phyloP scores from a whole-genome alignment of 2,888 invertebrate species.

The Galerucella nymphaeae region DNA sequence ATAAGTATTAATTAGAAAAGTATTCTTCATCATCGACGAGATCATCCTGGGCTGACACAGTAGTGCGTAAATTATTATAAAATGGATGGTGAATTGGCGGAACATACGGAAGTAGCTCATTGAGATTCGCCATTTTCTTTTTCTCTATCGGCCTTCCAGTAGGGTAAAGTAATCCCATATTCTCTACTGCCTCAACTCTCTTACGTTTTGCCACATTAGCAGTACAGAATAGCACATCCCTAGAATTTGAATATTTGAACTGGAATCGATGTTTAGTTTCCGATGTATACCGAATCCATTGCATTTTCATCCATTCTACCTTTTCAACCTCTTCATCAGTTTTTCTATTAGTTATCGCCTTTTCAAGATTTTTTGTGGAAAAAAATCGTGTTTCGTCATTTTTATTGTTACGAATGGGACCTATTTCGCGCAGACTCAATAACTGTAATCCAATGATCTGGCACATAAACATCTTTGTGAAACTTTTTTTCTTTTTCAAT shows the following conservation, averaged over 20 bases:
- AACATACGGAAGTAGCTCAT: slow-evolving; percentile 1
- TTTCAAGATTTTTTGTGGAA: slow-evolving; percentile 12
- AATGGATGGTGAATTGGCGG: slow-evolving; percentile 14
- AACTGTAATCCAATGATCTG: slow-evolving; percentile 33
- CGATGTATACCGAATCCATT: slow-evolving; percentile 4
- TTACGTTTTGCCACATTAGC: slow-evolving; percentile 7
- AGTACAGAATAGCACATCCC: slow-evolving; percentile 5
- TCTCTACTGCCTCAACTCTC: background rate
- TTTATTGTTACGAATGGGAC: slow-evolving; percentile 37
- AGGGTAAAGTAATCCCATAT: slow-evolving; percentile 10
- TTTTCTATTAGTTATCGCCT: slow-evolving; percentile 10
- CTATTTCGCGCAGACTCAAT: slow-evolving; percentile 33
- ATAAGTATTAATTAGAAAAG: slow-evolving; percentile 6
- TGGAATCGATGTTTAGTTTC: slow-evolving; percentile 5
- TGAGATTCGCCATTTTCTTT: background rate
- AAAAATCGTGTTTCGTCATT: slow-evolving; percentile 22
- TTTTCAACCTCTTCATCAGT: background rate
- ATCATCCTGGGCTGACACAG: slow-evolving; percentile 6
- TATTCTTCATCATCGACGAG: background rate
- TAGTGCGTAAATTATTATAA: slow-evolving; percentile 6
- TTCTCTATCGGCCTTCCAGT: slow-evolving; percentile 6
- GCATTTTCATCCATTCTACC: slow-evolving; percentile 8
- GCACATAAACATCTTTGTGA: slow-evolving; percentile 27
- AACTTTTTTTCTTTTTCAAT: slow-evolving; percentile 31
- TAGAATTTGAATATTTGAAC: no score